Evolutionary conservation across 2,888 invertebrate species (phyloP).

Genomic region (Ormia ochracea): DNA sequence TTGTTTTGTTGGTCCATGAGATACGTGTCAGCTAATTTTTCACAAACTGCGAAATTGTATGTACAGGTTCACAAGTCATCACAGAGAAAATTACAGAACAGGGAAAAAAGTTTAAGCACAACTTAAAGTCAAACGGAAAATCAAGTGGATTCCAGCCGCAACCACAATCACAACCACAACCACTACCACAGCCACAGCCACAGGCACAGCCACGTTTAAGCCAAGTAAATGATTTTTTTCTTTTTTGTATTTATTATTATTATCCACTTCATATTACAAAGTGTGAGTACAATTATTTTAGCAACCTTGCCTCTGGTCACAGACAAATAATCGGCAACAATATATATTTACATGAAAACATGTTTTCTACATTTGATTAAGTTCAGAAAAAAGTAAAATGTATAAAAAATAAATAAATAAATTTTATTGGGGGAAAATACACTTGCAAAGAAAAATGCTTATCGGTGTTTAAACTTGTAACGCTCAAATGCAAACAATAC

Average conservation of each 20-base stretch:
- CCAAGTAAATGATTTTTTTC: background rate
- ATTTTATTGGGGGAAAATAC: slow-evolving; percentile 4
- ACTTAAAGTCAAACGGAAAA: slow-evolving; percentile 7
- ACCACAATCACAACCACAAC: slow-evolving; percentile 24
- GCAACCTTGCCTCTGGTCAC: slow-evolving; percentile 52
- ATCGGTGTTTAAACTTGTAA: background rate
- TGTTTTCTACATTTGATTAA: slow-evolving; percentile 25
- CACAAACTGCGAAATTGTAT: slow-evolving; percentile 39
- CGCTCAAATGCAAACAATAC: background rate
- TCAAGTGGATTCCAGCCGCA: slow-evolving; percentile 21
- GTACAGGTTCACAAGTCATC: slow-evolving; percentile 50
- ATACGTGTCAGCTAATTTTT: slow-evolving; percentile 42
- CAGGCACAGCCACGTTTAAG: slow-evolving; percentile 7
- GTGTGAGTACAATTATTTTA: slow-evolving; percentile 16
- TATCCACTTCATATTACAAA: background rate
- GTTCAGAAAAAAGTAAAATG: slow-evolving; percentile 1
- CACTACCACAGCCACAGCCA: slow-evolving; percentile 13
- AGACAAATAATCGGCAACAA: slow-evolving; percentile 31
- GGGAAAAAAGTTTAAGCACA: background rate
- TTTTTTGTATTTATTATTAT: background rate
- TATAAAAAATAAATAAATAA: background rate
- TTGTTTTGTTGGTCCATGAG: slow-evolving; percentile 7
- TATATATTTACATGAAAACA: slow-evolving; percentile 27
- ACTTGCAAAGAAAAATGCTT: background rate
- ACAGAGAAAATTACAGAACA: background rate